phyloP scores from a whole-genome alignment of 2,113 vertebrate genomes.

The Apteryx owenii region DNA sequence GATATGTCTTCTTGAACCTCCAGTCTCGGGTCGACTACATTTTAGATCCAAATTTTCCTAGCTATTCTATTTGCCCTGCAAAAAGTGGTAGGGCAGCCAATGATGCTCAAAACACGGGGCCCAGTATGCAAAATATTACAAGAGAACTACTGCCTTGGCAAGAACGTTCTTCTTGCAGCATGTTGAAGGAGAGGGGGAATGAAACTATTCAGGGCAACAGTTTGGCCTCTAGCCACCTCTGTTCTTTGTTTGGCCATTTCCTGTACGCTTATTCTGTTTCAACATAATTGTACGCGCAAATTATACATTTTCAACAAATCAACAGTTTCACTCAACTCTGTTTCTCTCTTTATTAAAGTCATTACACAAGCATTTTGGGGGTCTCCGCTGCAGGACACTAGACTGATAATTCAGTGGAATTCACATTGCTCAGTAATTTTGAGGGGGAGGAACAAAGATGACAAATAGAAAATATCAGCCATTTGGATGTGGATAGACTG shows the following conservation, averaged over 20 bases:
- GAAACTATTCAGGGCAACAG: not conserved
- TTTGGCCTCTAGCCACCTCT: not conserved
- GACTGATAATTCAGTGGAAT: not conserved
- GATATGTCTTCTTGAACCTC: not conserved
- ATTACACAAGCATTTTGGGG: not conserved
- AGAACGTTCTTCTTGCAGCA: not conserved
- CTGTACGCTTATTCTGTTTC: not conserved
- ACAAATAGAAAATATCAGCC: not conserved
- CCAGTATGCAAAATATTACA: not conserved
- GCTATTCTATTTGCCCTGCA: not conserved
- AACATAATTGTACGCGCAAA: not conserved
- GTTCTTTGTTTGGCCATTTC: conserved; percentile 7
- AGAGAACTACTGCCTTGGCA: not conserved
- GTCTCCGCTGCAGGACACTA: not conserved
- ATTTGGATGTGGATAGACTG: not conserved
- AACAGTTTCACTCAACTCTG: not conserved
- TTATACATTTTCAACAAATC: not conserved
- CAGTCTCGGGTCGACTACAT: not conserved
- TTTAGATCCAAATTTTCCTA: not conserved
- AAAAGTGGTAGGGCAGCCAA: not conserved
- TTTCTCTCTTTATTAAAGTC: not conserved
- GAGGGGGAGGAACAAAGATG: not conserved
- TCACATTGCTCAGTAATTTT: not conserved
- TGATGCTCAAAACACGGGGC: not conserved
- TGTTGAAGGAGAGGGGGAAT: not conserved